These are phyloP conservation scores for Mus pahari DNA, from an alignment of 2,113 vertebrate species.

Conservation along the genomic window DNA sequence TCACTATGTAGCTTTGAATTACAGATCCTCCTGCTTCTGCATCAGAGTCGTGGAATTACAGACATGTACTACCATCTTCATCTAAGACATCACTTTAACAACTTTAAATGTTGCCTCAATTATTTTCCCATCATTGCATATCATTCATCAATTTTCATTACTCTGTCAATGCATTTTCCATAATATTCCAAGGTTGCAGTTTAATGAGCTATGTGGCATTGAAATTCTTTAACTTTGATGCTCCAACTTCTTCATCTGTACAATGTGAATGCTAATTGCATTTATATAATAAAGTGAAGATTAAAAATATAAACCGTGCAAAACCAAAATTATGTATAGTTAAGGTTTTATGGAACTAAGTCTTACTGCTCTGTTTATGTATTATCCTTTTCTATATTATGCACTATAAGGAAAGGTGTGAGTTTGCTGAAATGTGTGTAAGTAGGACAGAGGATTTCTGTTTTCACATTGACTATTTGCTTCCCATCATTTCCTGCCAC, in stretches of 20 bases:
- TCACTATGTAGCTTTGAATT: neutral
- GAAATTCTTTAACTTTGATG: neutral
- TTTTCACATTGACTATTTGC: neutral
- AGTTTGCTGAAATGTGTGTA: conserved; percentile 24
- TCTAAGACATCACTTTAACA: neutral
- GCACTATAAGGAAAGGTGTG: neutral
- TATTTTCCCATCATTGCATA: conserved; percentile 22
- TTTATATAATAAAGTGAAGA: neutral
- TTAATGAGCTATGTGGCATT: neutral
- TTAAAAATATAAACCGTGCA: neutral
- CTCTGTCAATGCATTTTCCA: neutral
- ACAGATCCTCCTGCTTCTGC: neutral
- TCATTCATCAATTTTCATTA: conserved; percentile 46
- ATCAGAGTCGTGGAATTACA: neutral
- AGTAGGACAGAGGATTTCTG: neutral
- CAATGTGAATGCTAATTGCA: neutral
- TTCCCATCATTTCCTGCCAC: neutral
- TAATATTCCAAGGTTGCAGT: neutral
- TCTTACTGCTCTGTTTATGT: neutral
- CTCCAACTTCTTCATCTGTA: neutral
- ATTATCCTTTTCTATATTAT: neutral
- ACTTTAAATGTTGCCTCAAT: neutral
- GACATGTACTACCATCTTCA: neutral
- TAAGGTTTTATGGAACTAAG: neutral
- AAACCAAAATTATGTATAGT: neutral